Base-by-base conservation (phyloP, 2,113 vertebrate species). In the Istiophorus platypterus region DNA sequence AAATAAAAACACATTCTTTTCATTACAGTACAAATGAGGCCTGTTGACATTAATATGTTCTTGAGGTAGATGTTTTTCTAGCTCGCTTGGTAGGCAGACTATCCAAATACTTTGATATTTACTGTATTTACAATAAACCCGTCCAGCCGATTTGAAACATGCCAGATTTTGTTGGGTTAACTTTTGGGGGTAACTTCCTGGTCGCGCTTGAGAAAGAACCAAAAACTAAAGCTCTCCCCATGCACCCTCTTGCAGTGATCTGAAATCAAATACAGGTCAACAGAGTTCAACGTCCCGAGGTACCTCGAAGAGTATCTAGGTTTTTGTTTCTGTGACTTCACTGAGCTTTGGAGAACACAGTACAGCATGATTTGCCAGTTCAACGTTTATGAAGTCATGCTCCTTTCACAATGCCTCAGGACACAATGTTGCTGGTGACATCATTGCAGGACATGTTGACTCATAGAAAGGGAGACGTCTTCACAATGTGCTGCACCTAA, bases 391-490 rank as follows among this genome's bases (percentile, higher is more conserved):
- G 71, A 76, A 52, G 11, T 82, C 78, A 69, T 34, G n/a, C 75
- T 37, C 66, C 57, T 85, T 83, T 74, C 80, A 80, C 81, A 84
- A 42, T 4, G 26, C 41, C 56, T 45, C 64, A 65, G 72, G 66
- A 84, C 49, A 76, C 59, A 75, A n/a, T 64, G 62, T 27, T 39
- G 64, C 54, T 45, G 67, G 73, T 73, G 78, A 86, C 76, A 59
- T 72, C 78, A 79, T 68, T 49, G 29, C 61, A 72, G 63, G 47
- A 84, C 42, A 24, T 42, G 75, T 58, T 77, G 76, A 89, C 64
- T 85, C 80, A 72, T 65, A 17, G 42, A 70, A 49, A 3, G n/a
- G 24, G 27, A 31, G 5, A 29, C 22, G 4, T 37, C 37, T 22
- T 47, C 20, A 54, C 66, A 61, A 8, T 45, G 29, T 42, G 15